phyloP scores from a whole-genome alignment of 2,888 invertebrate species.

The Cheilosia vernalis region DNA sequence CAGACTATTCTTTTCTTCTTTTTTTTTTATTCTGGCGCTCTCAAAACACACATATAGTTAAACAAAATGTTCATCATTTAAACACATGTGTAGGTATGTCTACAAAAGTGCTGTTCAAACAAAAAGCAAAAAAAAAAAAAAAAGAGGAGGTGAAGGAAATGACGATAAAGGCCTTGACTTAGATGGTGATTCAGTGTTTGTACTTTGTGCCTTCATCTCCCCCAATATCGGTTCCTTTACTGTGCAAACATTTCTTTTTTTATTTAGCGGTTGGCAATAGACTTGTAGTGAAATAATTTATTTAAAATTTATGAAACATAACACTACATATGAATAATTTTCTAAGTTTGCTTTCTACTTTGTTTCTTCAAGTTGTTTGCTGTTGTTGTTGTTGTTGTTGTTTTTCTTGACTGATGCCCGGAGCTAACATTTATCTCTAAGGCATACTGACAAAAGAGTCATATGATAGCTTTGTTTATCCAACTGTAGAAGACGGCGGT shows the following conservation, averaged over 20 bases:
- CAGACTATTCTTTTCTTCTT: neutral
- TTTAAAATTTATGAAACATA: constrained; percentile 28
- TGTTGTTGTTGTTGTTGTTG: neutral
- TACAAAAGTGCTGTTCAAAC: constrained; percentile 34
- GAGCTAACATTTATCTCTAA: constrained; percentile 17
- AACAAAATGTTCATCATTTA: constrained; percentile 8
- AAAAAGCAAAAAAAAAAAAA: neutral
- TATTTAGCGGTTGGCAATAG: constrained; percentile 31
- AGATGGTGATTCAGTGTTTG: constrained; percentile 39
- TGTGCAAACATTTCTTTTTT: constrained; percentile 2
- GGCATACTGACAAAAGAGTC: constrained; percentile 11
- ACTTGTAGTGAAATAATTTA: constrained; percentile 12
- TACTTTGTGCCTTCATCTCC: constrained; percentile 14
- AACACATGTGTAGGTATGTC: neutral
- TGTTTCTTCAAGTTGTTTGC: constrained; percentile 18
- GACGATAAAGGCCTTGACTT: constrained; percentile 44
- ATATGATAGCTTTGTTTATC: constrained; percentile 30
- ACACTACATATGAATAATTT: neutral
- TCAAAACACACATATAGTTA: neutral
- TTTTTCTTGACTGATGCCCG: constrained; percentile 11
- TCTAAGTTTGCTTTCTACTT: constrained; percentile 1
- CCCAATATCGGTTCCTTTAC: constrained; percentile 1
- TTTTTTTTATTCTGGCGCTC: neutral
- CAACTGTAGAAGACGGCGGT: neutral
- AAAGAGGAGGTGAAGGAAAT: constrained; percentile 1